These are phyloP conservation scores for Nannoperca australis DNA, from an alignment of 2,797 vertebrate genomes.

Conservation along the genomic window DNA sequence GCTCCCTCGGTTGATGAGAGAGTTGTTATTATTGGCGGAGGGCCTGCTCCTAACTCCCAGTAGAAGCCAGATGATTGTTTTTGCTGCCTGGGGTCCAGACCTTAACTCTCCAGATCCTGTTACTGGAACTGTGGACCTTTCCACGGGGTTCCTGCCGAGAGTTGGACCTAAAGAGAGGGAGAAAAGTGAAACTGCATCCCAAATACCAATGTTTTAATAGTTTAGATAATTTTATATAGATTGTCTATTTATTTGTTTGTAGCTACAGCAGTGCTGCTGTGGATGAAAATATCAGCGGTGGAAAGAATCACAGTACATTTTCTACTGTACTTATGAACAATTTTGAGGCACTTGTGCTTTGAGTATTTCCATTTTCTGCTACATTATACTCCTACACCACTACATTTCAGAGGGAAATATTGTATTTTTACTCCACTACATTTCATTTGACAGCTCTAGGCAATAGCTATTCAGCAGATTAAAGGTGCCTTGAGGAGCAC, in stretches of 20 bases:
- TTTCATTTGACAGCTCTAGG: background rate
- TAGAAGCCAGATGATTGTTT: constrained; percentile 84
- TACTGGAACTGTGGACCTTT: constrained; percentile 74
- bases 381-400: background rate
- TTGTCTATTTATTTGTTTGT: constrained; percentile 23
- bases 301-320: background rate
- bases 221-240: constrained; percentile 44
- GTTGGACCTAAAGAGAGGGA: constrained; percentile 38
- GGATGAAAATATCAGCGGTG: constrained; percentile 21
- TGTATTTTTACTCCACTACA: background rate
- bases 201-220: constrained; percentile 26
- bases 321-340: background rate
- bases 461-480: constrained; percentile 5
- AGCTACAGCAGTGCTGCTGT: constrained; percentile 1
- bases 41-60: constrained; percentile 77
- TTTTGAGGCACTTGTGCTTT: background rate
- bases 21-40: constrained; percentile 82
- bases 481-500: background rate
- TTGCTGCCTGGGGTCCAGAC: constrained; percentile 78
- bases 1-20: constrained; percentile 68
- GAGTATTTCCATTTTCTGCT: constrained; percentile 1
- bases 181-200: constrained; percentile 40
- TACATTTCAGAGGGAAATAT: background rate
- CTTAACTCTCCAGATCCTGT: constrained; percentile 79
- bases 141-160: constrained; percentile 45